These are phyloP conservation scores for Montipora capricornis DNA, from an alignment of 64 coral and sea anemone species.

Conservation along the genomic window DNA sequence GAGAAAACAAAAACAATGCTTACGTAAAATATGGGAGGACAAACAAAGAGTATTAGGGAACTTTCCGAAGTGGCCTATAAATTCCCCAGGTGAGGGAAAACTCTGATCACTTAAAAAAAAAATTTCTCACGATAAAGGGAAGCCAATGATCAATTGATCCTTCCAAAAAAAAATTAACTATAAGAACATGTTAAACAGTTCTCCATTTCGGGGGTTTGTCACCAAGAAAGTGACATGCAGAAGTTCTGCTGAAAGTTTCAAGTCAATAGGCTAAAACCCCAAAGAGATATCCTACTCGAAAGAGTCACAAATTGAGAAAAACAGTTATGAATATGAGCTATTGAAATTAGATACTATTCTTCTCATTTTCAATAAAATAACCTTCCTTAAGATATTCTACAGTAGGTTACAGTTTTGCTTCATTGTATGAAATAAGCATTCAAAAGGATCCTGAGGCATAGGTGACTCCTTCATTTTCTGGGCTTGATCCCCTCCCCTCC, in stretches of 20 bases:
- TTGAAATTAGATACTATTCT: neutral
- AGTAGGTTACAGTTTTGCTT: neutral
- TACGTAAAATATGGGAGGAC: no score
- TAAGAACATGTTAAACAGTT: no score
- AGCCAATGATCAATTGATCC: no score
- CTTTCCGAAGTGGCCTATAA: neutral
- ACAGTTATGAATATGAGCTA: neutral
- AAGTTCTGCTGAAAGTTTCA: neutral
- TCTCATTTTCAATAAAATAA: neutral
- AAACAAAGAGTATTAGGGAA: no score
- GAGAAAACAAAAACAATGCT: no score
- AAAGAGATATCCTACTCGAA: neutral
- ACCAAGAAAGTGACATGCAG: no score
- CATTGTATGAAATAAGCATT: neutral
- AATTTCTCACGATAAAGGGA: no score
- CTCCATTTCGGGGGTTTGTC: no score
- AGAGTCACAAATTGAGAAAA: slow-evolving; percentile 23
- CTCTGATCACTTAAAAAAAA: no score
- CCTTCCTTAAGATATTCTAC: neutral
- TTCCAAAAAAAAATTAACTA: no score
- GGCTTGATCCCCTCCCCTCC: neutral
- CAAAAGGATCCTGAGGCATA: slow-evolving; percentile 28
- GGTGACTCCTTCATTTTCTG: slow-evolving; percentile 12
- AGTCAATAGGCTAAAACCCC: neutral
- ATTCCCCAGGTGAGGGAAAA: no score